Conservation (phyloP, 2,797 vertebrate genomes). For the Cryptoprocta ferox region DNA sequence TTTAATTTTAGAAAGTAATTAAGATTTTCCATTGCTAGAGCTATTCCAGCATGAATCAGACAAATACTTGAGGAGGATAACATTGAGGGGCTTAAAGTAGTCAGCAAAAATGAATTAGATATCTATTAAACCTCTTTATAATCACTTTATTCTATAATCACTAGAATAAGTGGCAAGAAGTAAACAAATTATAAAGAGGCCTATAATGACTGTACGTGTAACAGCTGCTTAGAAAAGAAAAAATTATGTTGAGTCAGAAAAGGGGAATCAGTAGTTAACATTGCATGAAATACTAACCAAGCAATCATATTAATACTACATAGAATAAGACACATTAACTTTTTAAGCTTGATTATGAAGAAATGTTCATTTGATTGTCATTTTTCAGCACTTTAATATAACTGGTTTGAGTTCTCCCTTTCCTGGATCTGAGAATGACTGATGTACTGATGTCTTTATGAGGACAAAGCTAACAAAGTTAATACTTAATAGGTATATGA, state of each 20-base stretch:
- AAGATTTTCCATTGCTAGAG: not conserved
- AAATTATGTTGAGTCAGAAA: not conserved
- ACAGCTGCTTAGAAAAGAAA: not conserved
- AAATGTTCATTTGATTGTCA: not conserved
- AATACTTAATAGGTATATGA: not conserved
- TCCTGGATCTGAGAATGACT: not conserved
- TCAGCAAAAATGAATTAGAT: not conserved
- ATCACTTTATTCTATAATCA: not conserved
- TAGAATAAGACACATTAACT: not conserved
- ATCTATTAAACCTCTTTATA: not conserved
- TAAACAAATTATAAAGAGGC: not conserved
- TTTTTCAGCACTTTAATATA: not conserved
- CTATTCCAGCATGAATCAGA: not conserved
- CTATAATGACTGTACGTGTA: not conserved
- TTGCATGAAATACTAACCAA: not conserved
- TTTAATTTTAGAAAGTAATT: not conserved
- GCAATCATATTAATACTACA: not conserved
- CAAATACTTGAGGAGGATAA: not conserved
- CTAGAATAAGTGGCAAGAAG: not conserved
- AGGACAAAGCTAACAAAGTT: not conserved
- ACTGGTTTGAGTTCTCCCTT: not conserved
- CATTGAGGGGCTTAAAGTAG: not conserved
- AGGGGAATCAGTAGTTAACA: not conserved
- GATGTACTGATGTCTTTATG: not conserved
- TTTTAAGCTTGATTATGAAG: not conserved